Conservation (phyloP, 2,797 vertebrate species). For the Rhyacichthys aspro region DNA sequence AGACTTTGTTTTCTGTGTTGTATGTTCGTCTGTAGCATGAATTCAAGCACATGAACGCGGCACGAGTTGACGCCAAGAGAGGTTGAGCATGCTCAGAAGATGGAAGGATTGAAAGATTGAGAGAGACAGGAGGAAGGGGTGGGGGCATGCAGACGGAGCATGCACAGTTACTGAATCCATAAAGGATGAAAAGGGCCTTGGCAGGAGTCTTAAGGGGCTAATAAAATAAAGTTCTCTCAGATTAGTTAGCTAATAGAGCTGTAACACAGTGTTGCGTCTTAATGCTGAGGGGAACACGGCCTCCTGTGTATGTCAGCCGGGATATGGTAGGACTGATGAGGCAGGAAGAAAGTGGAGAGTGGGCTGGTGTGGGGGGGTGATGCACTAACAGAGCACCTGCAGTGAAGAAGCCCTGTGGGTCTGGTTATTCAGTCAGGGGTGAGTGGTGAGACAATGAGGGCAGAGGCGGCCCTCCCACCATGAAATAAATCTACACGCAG, state of each 20-base stretch:
- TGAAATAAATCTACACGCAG: no score
- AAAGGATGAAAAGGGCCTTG: conserved; percentile 78
- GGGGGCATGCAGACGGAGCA: conserved; percentile 39
- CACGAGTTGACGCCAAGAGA: conserved; percentile 28
- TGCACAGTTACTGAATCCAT: conserved; percentile 74
- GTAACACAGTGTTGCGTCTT: conserved; percentile 71
- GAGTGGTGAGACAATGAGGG: conserved; percentile 47
- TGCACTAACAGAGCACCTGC: conserved; percentile 52
- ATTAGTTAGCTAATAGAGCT: conserved; percentile 83
- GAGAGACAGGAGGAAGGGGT: conserved; percentile 59
- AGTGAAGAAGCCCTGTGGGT: conserved; percentile 64
- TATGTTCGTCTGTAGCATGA: conserved; percentile 19
- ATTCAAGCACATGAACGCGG: conserved; percentile 36
- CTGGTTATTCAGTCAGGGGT: conserved; percentile 62
- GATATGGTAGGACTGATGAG: conserved; percentile 48
- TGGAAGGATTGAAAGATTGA: conserved; percentile 71
- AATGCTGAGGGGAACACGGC: conserved; percentile 58
- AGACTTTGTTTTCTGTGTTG: conserved; percentile 9
- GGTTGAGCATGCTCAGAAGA: conserved; percentile 59
- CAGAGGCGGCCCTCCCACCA: conserved; percentile 45
- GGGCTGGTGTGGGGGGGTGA: conserved; percentile 8
- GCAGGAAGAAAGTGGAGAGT: conserved; percentile 24
- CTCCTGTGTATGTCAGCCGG: conserved; percentile 45
- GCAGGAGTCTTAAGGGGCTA: conserved; percentile 78
- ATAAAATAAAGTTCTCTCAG: conserved; percentile 80